Base-by-base conservation (phyloP, 2,797 vertebrate species). In the Nasua narica region DNA sequence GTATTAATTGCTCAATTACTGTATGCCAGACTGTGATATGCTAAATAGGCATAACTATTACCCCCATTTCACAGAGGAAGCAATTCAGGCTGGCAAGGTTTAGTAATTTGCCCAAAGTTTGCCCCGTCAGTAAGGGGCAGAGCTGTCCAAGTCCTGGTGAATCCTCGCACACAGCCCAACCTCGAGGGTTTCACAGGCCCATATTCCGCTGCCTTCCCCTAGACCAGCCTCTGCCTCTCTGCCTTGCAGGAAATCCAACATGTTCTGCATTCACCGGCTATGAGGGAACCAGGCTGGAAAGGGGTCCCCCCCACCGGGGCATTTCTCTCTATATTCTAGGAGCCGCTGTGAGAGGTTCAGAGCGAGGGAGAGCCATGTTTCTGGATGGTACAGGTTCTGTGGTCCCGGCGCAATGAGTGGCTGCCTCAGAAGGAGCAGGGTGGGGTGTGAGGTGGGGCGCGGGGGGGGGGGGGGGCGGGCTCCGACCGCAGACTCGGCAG, bases 161-260 rank as follows among this genome's bases (percentile, higher is more conserved):
- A 9, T 7, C 35, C 14, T 2, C 19, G 0, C 35, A 4, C 46
- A 11, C 10, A 25, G 60, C 6, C 27, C 32, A 23, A 4, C n/a
- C 90, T 25, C 1, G 3, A 6, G 19, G 8, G 8, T 27, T 13
- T 52, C 16, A 0, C 0, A 0, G 27, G 50, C 29, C 56, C 4
- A 13, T 18, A 18, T 8, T 27, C 16, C 40, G 62, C 25, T 18
- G 8, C n/a, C 0, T 15, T 8, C 9, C 48, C 29, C 52, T 54
- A 10, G 12, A 15, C 70, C 29, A 35, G 15, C 82, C 54, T 18
- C 43, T 9, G n/a, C 56, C 46, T 58, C 79, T 19, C 21, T 7
- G 14, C 15, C 65, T 89, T 7, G 5, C 16, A 1, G 37, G 87
- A 58, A 87, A 5, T 48, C 13, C 46, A 0, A 4, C 0, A 0